Evolutionary conservation across 1,140 invertebrate species (phyloP).

Genomic region (honey bee (Apis mellifera)): Amel_HAv3.1 CM009942.2:248001-248500

Average conservation of each 20-base stretch:
- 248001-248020: not conserved
- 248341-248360: no score
- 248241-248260: not conserved
- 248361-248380: no score
- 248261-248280: no score
- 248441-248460: no score
- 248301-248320: no score
- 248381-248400: no score
- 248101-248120: not conserved
- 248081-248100: constrained; percentile 5
- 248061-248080: constrained; percentile 5
- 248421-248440: no score
- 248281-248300: no score
- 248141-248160: not conserved
- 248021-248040: constrained; percentile 17
- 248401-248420: no score
- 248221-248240: not conserved
- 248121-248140: not conserved
- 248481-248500: no score
- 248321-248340: no score
- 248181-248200: not conserved
- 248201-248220: constrained; percentile 1
- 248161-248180: not conserved
- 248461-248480: no score
- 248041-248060: constrained; percentile 11